Evolutionary conservation across 2,113 vertebrate species (phyloP).

Genomic region (Candoia aspera): DNA sequence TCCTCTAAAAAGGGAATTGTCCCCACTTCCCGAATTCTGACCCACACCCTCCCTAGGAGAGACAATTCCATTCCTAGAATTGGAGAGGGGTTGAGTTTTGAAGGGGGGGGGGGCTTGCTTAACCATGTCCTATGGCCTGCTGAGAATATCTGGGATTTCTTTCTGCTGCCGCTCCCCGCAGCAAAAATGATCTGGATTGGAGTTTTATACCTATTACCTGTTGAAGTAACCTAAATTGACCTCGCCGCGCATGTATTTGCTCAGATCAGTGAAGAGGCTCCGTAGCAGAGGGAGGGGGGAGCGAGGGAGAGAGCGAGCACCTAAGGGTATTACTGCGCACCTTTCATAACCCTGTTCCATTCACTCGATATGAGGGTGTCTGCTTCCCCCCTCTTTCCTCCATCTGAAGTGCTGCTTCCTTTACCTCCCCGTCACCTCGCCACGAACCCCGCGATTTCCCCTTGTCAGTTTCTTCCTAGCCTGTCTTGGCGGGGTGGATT

Average conservation of each 20-base stretch:
- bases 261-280: conserved; percentile 59
- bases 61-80: background rate
- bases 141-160: background rate
- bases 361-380: conserved; percentile 62
- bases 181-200: background rate
- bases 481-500: conserved; percentile 73
- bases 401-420: conserved; percentile 21
- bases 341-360: conserved; percentile 68
- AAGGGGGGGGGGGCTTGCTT: background rate
- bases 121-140: background rate
- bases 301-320: conserved; percentile 29
- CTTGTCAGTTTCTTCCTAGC: conserved; percentile 58
- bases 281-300: conserved; percentile 31
- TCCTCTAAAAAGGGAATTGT: background rate
- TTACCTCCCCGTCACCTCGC: conserved; percentile 43
- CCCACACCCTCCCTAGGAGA: background rate
- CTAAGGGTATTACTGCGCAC: conserved; percentile 70
- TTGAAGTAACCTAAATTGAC: conserved; percentile 76
- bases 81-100: background rate
- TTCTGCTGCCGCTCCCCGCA: background rate
- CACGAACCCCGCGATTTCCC: conserved; percentile 47
- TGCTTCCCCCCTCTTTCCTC: conserved; percentile 35
- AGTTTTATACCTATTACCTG: conserved; percentile 65
- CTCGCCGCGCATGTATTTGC: conserved; percentile 63
- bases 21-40: too few relatives aligned